Evolutionary conservation across 2,113 vertebrate species (phyloP).

Genomic region (Sula dactylatra): DNA sequence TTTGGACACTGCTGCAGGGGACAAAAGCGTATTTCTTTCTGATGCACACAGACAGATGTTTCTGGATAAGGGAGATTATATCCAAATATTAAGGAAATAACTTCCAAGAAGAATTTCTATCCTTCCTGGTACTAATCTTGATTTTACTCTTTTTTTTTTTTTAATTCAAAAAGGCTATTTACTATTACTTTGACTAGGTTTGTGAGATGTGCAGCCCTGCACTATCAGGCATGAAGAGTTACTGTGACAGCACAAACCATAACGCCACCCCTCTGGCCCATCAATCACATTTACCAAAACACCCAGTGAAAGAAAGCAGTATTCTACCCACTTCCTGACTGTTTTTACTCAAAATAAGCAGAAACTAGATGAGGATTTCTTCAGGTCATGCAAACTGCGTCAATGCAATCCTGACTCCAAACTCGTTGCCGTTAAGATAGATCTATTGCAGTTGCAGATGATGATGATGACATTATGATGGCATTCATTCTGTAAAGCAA

Average conservation of each 20-base stretch:
- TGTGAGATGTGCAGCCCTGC: not conserved
- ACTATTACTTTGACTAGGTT: not conserved
- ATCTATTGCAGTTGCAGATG: not conserved
- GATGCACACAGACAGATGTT: not conserved
- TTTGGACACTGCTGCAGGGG: not conserved
- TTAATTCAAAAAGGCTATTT: not conserved
- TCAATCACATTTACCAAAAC: not conserved
- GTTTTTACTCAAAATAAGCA: not conserved
- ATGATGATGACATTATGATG: not conserved
- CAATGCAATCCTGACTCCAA: not conserved
- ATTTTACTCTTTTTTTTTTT: not conserved
- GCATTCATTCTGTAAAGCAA: not conserved
- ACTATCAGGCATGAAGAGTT: not conserved
- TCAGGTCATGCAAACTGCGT: not conserved
- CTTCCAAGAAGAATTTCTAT: slow-evolving; percentile 3
- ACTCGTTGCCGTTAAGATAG: not conserved
- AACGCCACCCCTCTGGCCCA: not conserved
- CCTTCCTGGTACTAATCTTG: not conserved
- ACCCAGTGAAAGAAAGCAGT: not conserved
- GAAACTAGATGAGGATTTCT: not conserved
- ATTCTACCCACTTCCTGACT: not conserved
- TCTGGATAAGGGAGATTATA: not conserved
- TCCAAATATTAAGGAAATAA: not conserved
- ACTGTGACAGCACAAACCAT: not conserved
- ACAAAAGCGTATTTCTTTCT: not conserved